Conservation (phyloP, 1,140 invertebrate species). For the Bactericera cockerelli region DNA sequence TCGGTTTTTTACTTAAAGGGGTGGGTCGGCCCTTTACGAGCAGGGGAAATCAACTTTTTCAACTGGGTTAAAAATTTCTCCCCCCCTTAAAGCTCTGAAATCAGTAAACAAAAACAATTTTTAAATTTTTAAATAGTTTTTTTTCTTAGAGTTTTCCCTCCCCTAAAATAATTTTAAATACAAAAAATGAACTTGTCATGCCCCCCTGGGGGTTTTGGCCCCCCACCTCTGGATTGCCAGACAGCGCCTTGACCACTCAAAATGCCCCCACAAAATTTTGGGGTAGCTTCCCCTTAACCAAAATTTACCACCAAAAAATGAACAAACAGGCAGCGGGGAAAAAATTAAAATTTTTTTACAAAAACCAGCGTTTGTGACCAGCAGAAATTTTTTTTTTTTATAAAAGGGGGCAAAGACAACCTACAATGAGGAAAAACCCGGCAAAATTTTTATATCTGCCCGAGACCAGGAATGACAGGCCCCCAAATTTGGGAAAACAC, state of each 20-base stretch:
- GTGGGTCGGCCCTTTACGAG: conserved; percentile 42
- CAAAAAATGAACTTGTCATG: neutral
- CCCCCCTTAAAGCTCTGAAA: conserved; percentile 45
- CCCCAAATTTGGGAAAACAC: conserved; percentile 39
- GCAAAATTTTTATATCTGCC: conserved; percentile 40
- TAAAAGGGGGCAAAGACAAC: conserved; percentile 47
- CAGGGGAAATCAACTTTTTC: conserved; percentile 43
- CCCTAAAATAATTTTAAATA: too few species aligned
- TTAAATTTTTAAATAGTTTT: too few species aligned
- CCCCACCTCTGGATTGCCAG: too few species aligned
- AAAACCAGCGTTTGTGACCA: conserved; percentile 30
- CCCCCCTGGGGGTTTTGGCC: neutral
- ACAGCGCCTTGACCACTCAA: too few species aligned
- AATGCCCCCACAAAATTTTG: too few species aligned
- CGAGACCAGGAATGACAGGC: conserved; percentile 40
- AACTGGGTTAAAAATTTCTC: conserved; percentile 38
- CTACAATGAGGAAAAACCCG: conserved; percentile 45
- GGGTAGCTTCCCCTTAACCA: too few species aligned
- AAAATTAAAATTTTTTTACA: too few species aligned
- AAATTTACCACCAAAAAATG: too few species aligned
- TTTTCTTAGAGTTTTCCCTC: too few species aligned
- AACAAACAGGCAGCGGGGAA: too few species aligned
- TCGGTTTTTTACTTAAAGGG: conserved; percentile 26
- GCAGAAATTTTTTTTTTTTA: conserved; percentile 44
- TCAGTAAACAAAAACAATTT: conserved; percentile 11